A percentile compares a stretch with the other conserved stretches of the same genome.
These are phyloP conservation scores for Saxidomus purpurata DNA, from an alignment of 1,140 invertebrate genomes.

Conservation along the genomic window DNA sequence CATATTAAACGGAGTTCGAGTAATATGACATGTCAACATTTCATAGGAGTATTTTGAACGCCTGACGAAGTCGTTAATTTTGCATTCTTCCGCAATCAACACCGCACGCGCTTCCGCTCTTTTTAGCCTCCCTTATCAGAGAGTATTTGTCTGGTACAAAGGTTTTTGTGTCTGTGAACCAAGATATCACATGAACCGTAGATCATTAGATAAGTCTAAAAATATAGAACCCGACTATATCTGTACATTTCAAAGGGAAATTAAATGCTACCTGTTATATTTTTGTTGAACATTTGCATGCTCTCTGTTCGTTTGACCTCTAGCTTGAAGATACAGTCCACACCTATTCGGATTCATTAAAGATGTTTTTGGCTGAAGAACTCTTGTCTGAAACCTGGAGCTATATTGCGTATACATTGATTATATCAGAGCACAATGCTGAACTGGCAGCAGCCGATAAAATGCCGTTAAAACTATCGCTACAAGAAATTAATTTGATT, in stretches of 20 bases:
- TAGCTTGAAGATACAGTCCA: neutral
- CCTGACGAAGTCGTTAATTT: neutral
- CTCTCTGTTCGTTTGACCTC: too few relatives aligned
- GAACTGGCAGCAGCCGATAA: too few relatives aligned
- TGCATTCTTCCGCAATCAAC: neutral
- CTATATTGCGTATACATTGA: too few relatives aligned
- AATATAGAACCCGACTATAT: neutral
- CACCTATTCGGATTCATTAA: neutral
- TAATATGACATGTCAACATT: too few relatives aligned
- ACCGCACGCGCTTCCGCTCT: neutral
- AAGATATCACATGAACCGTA: constrained; percentile 7
- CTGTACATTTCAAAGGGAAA: neutral
- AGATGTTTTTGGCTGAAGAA: neutral
- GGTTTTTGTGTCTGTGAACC: constrained; percentile 7
- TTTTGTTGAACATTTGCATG: neutral
- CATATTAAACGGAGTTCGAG: too few relatives aligned
- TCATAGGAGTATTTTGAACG: too few relatives aligned
- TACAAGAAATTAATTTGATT: too few relatives aligned
- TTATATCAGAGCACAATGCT: too few relatives aligned
- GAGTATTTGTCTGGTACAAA: neutral
- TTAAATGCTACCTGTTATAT: neutral
- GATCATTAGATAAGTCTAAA: neutral
- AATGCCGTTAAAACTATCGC: too few relatives aligned
- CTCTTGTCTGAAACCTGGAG: too few relatives aligned
- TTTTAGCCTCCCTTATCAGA: neutral